Evolutionary conservation across 2,113 vertebrate genomes (phyloP).

Genomic region (Mirza zaza): DNA sequence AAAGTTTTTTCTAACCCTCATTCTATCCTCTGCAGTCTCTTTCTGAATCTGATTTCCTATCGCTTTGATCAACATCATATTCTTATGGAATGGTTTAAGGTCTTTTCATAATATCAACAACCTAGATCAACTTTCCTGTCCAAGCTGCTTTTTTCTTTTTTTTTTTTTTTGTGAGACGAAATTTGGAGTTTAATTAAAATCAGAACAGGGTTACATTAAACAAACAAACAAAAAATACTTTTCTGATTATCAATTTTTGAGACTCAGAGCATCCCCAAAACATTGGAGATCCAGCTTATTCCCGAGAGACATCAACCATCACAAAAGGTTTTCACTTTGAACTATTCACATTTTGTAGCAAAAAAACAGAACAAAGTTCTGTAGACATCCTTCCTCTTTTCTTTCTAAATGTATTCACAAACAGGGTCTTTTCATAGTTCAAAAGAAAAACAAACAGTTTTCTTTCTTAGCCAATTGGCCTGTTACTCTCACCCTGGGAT

Average conservation of each 20-base stretch:
- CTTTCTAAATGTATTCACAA: neutral
- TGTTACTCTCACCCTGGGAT: no score
- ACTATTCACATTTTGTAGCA: constrained; percentile 83
- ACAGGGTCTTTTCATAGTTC: constrained; percentile 71
- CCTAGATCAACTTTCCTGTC: neutral
- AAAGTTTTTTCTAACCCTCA: neutral
- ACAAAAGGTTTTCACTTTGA: constrained; percentile 67
- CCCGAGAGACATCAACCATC: constrained; percentile 79
- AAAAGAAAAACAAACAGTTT: constrained; percentile 25
- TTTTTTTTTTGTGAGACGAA: neutral
- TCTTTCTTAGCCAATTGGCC: no score
- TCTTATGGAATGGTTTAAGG: neutral
- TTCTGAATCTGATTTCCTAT: neutral
- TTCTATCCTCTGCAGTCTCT: neutral
- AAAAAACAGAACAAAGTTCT: constrained; percentile 48
- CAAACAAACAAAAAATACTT: constrained; percentile 41
- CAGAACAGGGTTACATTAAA: constrained; percentile 34
- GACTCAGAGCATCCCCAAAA: no score
- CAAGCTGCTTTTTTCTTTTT: neutral
- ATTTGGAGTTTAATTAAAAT: constrained; percentile 71
- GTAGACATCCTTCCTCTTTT: neutral
- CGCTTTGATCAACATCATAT: neutral
- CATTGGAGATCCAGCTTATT: constrained; percentile 61
- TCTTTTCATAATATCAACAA: neutral
- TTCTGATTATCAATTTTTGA: constrained; percentile 31